Evolutionary conservation across 35 echinoderm and acorn worm genomes (phyloP), one percentile per base, ranked within the genome.

Genomic region (Antedon bifida): DNA sequence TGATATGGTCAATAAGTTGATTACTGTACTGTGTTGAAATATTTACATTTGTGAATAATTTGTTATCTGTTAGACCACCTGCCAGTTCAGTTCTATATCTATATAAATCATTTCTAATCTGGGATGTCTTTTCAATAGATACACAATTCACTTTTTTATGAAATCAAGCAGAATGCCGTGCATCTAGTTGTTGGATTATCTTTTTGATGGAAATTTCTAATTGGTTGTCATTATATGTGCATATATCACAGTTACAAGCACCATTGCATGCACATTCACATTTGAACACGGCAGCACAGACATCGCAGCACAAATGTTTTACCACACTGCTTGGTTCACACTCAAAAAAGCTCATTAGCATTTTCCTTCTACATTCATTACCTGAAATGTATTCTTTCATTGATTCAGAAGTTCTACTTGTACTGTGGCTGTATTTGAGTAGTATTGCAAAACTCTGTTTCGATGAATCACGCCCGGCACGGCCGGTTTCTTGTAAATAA

Each of bases 401-500:
- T 0, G 23, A 9, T 78, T 32, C 14, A 23, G 10, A 34, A 78
- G 0, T 3, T 31, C 3, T 31, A 4, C 3, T 32, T 31, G 14
- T 32, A 78, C 76, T 78, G 1, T 31, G 4, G 31, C 34, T 78
- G 30, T 78, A 78, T 32, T 78, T 78, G 11, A 78, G 0, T 7
- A 78, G 26, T 34, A 31, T 78, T 10, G 30, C 76, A 35, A 10
- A 34, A 32, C 76, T 78, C 12, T 34, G 33, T 30, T n/a, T 21
- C 38, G 56, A 75, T 77, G 14, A 23, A 74, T 84, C 82, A 35
- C 82, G 36, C 7, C 82, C 82, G 13, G 46, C 30, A 31, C 82
- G 42, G 34, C 82, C 82, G 74, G 38, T 84, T 84, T 84, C 44
- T 74, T 84, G 82, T 29, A 84, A 74, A 35, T 84, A 74, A 74